phyloP scores from a whole-genome alignment of 2,113 vertebrate species.

The Chaenocephalus aceratus region DNA sequence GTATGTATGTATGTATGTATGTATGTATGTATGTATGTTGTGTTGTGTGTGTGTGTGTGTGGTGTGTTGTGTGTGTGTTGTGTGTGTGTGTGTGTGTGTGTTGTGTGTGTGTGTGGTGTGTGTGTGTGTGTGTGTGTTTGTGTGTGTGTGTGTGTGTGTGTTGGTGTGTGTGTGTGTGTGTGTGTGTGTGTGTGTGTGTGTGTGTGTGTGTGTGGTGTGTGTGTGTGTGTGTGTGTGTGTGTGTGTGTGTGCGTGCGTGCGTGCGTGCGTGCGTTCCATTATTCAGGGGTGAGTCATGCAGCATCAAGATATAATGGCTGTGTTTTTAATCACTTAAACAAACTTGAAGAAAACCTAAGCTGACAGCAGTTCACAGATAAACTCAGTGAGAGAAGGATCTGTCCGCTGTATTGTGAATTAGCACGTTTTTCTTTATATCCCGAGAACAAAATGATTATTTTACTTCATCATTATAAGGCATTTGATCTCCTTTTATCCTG shows the following conservation, averaged over 20 bases:
- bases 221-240: slow-evolving; percentile 6
- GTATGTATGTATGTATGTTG: too few relatives aligned
- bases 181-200: slow-evolving; percentile 1
- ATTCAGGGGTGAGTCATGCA: background rate
- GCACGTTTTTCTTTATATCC: background rate
- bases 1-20: too few relatives aligned
- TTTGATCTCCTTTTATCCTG: too few relatives aligned
- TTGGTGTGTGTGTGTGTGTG: background rate
- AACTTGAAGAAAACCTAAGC: background rate
- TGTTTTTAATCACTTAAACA: background rate
- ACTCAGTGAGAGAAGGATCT: background rate
- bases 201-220: background rate
- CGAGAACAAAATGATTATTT: background rate
- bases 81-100: background rate
- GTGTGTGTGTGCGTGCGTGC: slow-evolving; percentile 16
- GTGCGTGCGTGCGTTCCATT: background rate
- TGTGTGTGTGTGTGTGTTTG: background rate
- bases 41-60: slow-evolving; percentile 1
- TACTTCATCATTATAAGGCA: too few relatives aligned
- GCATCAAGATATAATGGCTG: background rate
- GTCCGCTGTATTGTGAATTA: background rate
- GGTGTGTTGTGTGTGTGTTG: slow-evolving; percentile 14
- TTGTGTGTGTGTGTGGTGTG: slow-evolving; percentile 1
- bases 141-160: slow-evolving; percentile 12
- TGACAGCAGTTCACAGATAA: too few relatives aligned